A percentile compares a stretch with the other conserved stretches of the same genome.
Conservation (phyloP, 2,797 vertebrate species). For the Synanceia verrucosa region DNA sequence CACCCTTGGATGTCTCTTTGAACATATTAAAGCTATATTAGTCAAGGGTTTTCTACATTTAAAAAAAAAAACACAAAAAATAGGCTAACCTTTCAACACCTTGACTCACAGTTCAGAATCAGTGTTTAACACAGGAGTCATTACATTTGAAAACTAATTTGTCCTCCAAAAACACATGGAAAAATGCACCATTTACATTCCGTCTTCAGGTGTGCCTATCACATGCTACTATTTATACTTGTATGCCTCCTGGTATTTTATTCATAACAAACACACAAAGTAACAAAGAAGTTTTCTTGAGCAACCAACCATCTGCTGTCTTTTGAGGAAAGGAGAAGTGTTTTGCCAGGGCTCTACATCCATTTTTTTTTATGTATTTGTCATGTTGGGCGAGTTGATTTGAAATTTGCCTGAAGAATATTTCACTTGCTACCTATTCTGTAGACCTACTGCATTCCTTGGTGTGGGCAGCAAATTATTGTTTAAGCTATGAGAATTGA, state of each 20-base stretch:
- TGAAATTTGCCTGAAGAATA: too few species aligned
- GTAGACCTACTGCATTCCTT: too few species aligned
- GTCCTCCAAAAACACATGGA: background rate
- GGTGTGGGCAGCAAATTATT: too few species aligned
- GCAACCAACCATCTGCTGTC: background rate
- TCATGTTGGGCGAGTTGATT: too few species aligned
- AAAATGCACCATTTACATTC: background rate
- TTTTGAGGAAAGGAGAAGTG: background rate
- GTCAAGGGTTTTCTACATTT: background rate
- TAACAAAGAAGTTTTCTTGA: background rate
- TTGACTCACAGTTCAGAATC: background rate
- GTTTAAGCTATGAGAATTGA: too few species aligned
- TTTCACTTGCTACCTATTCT: too few species aligned
- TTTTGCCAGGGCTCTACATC: too few species aligned
- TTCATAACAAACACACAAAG: constrained; percentile 14
- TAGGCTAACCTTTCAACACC: background rate
- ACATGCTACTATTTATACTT: background rate
- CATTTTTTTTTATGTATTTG: too few species aligned
- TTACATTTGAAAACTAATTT: background rate
- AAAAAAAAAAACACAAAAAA: background rate
- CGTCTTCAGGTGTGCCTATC: background rate
- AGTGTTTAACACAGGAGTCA: background rate
- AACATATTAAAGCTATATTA: background rate
- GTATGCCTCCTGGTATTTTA: background rate
- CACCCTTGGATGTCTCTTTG: background rate